phyloP scores from a whole-genome alignment of 2,113 vertebrate genomes.

The Castor canadensis region DNA sequence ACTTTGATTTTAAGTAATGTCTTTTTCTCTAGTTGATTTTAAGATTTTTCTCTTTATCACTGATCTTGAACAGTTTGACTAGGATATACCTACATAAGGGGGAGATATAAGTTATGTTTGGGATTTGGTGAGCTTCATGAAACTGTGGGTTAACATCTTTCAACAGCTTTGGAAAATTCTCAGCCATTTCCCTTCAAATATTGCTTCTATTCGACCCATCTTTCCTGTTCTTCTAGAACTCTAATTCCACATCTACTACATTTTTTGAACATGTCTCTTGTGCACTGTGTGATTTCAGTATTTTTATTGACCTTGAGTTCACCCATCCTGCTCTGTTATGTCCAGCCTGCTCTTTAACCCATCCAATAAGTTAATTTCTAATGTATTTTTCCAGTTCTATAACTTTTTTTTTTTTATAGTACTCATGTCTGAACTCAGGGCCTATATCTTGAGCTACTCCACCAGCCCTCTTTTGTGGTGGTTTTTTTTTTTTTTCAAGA shows the following conservation, averaged over 20 bases:
- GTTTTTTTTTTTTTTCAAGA: too few relatives aligned
- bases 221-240: not conserved
- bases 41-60: not conserved
- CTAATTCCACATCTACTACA: not conserved
- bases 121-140: not conserved
- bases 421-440: not conserved
- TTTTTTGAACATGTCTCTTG: not conserved
- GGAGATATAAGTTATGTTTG: not conserved
- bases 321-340: not conserved
- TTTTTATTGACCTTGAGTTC: not conserved
- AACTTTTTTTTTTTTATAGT: not conserved
- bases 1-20: not conserved
- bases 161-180: not conserved
- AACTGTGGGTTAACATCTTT: not conserved
- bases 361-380: conserved; percentile 19
- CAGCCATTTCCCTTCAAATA: not conserved
- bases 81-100: not conserved
- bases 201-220: not conserved
- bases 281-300: not conserved
- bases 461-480: too few relatives aligned
- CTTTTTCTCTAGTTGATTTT: conserved; percentile 2
- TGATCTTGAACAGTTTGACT: not conserved
- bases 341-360: not conserved
- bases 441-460: not conserved
- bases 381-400: not conserved